A percentile compares a stretch with the other conserved stretches of the same genome.
Evolutionary conservation across 2,113 vertebrate genomes (phyloP).

Genomic region (Amphilophus citrinellus): DNA sequence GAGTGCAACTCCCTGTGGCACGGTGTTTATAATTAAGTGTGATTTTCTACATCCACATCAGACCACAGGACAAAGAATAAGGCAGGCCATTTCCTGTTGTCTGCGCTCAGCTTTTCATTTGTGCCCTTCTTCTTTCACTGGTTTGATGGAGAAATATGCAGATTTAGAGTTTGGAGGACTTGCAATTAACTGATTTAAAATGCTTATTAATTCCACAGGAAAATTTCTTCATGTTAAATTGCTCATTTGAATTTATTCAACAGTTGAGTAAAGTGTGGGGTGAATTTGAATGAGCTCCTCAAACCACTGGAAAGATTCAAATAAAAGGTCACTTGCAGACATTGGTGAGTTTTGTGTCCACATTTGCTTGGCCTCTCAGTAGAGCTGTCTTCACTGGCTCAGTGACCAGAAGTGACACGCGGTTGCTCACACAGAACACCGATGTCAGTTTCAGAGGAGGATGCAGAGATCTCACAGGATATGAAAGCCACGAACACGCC

Average conservation of each 20-base stretch:
- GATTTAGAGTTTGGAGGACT: slow-evolving; percentile 13
- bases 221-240: slow-evolving; percentile 40
- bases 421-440: slow-evolving; percentile 34
- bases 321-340: slow-evolving; percentile 8
- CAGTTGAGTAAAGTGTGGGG: slow-evolving; percentile 19
- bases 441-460: slow-evolving; percentile 45
- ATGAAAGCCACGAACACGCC: slow-evolving; percentile 13
- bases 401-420: slow-evolving; percentile 48
- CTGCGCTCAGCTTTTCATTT: slow-evolving; percentile 14
- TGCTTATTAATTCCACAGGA: slow-evolving; percentile 45
- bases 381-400: slow-evolving; percentile 40
- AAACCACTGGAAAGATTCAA: background rate
- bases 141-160: slow-evolving; percentile 30
- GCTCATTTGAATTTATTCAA: slow-evolving; percentile 49
- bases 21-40: slow-evolving; percentile 67
- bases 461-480: slow-evolving; percentile 13
- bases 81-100: slow-evolving; percentile 40
- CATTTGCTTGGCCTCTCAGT: slow-evolving; percentile 1
- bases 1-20: slow-evolving; percentile 42
- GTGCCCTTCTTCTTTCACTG: background rate
- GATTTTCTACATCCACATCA: slow-evolving; percentile 53
- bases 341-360: slow-evolving; percentile 25
- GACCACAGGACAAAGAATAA: slow-evolving; percentile 38
- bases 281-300: slow-evolving; percentile 39
- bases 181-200: slow-evolving; percentile 53